Evolutionary conservation across 2,888 invertebrate genomes (phyloP), one percentile per base, ranked within the genome.

Genomic region (Plebejus argus): DNA sequence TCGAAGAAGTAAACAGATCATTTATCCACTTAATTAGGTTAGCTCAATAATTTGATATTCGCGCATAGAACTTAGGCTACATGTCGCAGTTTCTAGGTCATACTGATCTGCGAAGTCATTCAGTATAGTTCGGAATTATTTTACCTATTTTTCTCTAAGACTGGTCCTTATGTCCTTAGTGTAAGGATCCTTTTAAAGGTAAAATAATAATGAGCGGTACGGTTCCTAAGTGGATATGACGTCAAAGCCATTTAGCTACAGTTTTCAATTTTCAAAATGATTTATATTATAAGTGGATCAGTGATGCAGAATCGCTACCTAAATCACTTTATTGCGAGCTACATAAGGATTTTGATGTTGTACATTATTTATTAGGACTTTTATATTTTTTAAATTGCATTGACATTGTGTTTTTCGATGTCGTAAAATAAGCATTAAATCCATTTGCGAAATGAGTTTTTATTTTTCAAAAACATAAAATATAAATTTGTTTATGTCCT

Each of bases 181-280:
- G 18, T 18, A 53, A 4, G 18, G 5, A 4, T 53, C 53, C 18
- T 53, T 18, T 53, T 53, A 5, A 0, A 53, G 5, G 18, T 53
- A 18, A 53, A 53, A 53, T 53, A 18, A 18, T 53, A 18, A 53
- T 5, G 18, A 53, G 10, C 18, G 0, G 45, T 49, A 28, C 12
- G 8, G 53, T 35, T 56, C 33, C 61, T 70, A 61, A 77, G 72
- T 77, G 45, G 45, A 45, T 20, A 39, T 28, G 39, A 77, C 72
- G 28, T 49, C 61, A 61, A 35, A 56, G 56, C 77, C 72, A 77
- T 74, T 77, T 45, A 39, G 35, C 49, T 77, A 77, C 58, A 71
- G 72, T 77, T 74, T 77, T 77, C 71, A 61, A 58, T 71, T 58
- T 77, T 74, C 28, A 61, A 72, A 58, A 72, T 45, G 72, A 77